Conservation (phyloP, 1,140 invertebrate species). For the Drosophila auraria region DNA sequence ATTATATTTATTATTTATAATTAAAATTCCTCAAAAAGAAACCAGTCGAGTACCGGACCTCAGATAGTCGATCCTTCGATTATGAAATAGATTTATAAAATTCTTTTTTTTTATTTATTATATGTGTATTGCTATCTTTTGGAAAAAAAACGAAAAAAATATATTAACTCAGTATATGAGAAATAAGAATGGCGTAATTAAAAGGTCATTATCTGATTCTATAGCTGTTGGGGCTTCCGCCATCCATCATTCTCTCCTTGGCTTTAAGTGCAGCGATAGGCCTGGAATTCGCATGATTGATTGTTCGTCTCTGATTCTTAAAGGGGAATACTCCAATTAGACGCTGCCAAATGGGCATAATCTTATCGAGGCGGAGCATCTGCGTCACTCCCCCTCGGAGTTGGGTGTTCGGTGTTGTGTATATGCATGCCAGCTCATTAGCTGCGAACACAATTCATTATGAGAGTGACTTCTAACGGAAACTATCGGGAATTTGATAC, state of each 20-base stretch:
- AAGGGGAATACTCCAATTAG: background rate
- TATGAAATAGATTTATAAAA: constrained; percentile 3
- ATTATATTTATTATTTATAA: no score
- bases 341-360: constrained; percentile 4
- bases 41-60: background rate
- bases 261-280: background rate
- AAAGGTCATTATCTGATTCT: constrained; percentile 4
- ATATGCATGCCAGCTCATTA: constrained; percentile 16
- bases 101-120: constrained; percentile 15
- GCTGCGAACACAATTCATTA: constrained; percentile 13
- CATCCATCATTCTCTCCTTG: background rate
- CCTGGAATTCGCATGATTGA: background rate
- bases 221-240: background rate
- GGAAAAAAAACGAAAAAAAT: background rate
- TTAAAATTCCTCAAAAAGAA: background rate
- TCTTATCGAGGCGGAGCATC: constrained; percentile 13
- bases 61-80: background rate
- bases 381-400: background rate
- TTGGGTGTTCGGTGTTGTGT: background rate
- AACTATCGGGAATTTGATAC: background rate
- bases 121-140: background rate
- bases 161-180: background rate
- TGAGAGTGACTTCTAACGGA: background rate
- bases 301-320: background rate
- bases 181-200: background rate